These are phyloP conservation scores for Thumatha senex DNA, from an alignment of 2,888 invertebrate species.

Conservation along the genomic window DNA sequence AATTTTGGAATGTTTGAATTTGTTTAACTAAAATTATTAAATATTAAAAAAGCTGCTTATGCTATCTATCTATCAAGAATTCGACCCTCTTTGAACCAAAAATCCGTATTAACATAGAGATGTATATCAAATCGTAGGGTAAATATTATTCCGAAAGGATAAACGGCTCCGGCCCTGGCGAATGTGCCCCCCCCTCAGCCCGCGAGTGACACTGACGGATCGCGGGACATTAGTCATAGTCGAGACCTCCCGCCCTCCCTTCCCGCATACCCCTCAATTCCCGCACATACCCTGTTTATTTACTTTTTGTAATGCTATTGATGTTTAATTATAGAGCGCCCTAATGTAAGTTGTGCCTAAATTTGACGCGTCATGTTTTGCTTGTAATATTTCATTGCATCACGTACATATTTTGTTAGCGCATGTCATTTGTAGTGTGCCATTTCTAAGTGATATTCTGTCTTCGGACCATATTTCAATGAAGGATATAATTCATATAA, in stretches of 20 bases:
- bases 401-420: slow-evolving; percentile 41
- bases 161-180: slow-evolving; percentile 72
- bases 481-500: not conserved
- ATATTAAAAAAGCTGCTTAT: slow-evolving; percentile 13
- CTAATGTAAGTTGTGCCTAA: slow-evolving; percentile 67
- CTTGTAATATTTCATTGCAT: slow-evolving; percentile 64
- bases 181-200: slow-evolving; percentile 70
- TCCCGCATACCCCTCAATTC: slow-evolving; percentile 74
- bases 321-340: slow-evolving; percentile 82
- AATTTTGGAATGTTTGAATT: not conserved
- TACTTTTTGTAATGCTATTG: slow-evolving; percentile 83
- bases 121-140: slow-evolving; percentile 70
- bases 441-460: slow-evolving; percentile 33
- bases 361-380: slow-evolving; percentile 72
- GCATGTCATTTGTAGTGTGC: slow-evolving; percentile 34
- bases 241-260: slow-evolving; percentile 68
- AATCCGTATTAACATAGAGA: slow-evolving; percentile 74
- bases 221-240: slow-evolving; percentile 88
- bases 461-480: slow-evolving; percentile 32
- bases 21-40: slow-evolving; percentile 9
- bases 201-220: slow-evolving; percentile 87
- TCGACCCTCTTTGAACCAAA: slow-evolving; percentile 45
- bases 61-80: slow-evolving; percentile 26
- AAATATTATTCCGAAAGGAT: slow-evolving; percentile 78
- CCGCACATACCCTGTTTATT: slow-evolving; percentile 78